Conservation (phyloP, 2,797 vertebrate genomes). For the Tapirus indicus region DNA sequence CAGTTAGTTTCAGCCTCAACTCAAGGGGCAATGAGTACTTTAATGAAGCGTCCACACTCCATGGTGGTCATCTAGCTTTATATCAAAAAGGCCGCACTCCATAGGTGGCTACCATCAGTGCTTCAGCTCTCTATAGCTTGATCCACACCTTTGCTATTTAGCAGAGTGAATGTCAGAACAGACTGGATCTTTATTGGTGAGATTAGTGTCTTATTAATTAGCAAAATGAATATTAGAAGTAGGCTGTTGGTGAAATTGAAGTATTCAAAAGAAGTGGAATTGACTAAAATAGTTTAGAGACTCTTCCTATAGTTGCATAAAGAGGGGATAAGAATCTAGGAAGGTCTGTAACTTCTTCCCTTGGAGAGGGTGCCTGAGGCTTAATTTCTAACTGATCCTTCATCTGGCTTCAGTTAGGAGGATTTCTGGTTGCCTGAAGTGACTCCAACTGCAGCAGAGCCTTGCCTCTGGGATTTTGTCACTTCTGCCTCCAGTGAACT, state of each 20-base stretch:
- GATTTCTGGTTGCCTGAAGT: neutral
- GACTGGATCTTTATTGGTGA: slow-evolving; percentile 15
- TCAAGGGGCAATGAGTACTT: neutral
- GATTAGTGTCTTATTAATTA: neutral
- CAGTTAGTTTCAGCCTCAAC: slow-evolving; percentile 4
- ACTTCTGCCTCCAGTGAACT: neutral
- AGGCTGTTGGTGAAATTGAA: neutral
- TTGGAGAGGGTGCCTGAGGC: neutral
- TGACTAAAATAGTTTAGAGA: neutral
- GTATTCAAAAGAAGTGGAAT: slow-evolving; percentile 23
- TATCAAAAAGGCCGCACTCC: neutral
- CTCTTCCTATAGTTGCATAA: neutral
- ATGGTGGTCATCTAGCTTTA: neutral
- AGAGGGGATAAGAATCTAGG: neutral
- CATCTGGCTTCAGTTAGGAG: neutral
- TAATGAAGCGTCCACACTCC: neutral
- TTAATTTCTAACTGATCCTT: neutral
- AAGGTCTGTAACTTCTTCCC: neutral
- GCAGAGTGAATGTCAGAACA: neutral
- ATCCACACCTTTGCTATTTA: neutral
- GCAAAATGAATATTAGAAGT: neutral
- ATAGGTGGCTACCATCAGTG: neutral
- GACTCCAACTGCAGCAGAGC: neutral
- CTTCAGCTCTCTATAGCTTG: neutral
- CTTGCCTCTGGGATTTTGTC: neutral